Conservation (phyloP, 2,113 vertebrate species). For the Lophius piscatorius region DNA sequence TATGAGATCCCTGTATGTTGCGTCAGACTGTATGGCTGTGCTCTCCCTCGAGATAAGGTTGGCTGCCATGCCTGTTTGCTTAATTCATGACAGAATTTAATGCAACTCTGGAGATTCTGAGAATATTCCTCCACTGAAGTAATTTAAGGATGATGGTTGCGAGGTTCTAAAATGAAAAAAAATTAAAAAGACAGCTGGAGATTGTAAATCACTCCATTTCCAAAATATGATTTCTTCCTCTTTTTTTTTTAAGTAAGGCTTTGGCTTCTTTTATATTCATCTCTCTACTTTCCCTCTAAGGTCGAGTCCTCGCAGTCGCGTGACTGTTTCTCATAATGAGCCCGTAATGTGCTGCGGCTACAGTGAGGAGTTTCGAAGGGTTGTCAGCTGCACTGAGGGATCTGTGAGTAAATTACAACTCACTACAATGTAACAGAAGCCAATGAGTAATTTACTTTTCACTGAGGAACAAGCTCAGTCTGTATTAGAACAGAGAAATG, state of each 20-base stretch:
- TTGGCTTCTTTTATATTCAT: no score
- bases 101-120: conserved; percentile 13
- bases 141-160: conserved; percentile 1
- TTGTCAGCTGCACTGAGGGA: conserved; percentile 83
- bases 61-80: conserved; percentile 20
- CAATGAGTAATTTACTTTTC: conserved; percentile 2
- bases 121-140: conserved; percentile 11
- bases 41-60: conserved; percentile 78
- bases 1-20: conserved; percentile 73
- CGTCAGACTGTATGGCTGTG: conserved; percentile 63
- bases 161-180: background rate
- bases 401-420: conserved; percentile 77
- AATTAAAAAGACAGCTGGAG: conserved; percentile 8
- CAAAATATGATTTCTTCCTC: no score
- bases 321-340: conserved; percentile 78
- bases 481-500: background rate
- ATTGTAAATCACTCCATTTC: no score
- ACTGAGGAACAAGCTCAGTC: background rate
- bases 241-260: no score
- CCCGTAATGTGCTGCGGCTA: conserved; percentile 80
- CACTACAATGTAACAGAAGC: background rate
- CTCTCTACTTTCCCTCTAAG: conserved; percentile 56
- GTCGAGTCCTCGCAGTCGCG: conserved; percentile 49
- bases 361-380: conserved; percentile 78
- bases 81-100: conserved; percentile 12